Conservation (phyloP, 2,113 vertebrate species). For the Hydropotes inermis region DNA sequence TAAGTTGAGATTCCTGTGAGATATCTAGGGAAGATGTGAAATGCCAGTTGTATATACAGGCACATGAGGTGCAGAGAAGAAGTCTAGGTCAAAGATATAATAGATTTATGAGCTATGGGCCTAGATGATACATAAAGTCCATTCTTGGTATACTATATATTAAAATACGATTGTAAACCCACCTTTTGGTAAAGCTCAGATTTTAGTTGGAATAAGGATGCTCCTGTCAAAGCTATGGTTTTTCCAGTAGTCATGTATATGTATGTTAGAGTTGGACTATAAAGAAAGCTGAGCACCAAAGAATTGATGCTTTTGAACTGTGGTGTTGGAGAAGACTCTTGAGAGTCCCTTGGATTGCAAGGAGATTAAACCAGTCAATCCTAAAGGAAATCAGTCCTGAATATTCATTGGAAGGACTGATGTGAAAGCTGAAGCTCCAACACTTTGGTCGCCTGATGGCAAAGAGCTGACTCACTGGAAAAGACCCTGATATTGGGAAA, state of each 20-base stretch:
- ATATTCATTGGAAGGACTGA: background rate
- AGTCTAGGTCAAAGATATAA: background rate
- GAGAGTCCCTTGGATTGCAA: background rate
- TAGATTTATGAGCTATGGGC: background rate
- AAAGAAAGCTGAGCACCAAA: background rate
- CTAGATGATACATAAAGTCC: constrained; percentile 32
- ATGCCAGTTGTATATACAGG: background rate
- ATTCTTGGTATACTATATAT: background rate
- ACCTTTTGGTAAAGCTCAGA: background rate
- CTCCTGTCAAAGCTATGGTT: background rate
- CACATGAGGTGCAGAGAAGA: background rate
- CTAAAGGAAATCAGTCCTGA: background rate
- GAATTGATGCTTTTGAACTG: background rate
- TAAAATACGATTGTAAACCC: constrained; percentile 15
- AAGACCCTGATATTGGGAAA: background rate
- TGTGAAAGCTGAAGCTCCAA: background rate
- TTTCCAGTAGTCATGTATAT: background rate
- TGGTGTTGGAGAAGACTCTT: background rate
- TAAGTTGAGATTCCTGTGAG: background rate
- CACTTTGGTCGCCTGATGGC: background rate
- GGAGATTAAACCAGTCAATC: background rate
- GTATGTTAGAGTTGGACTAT: background rate
- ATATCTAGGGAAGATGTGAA: background rate
- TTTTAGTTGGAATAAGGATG: constrained; percentile 9
- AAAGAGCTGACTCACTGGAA: background rate